phyloP scores from a whole-genome alignment of 2,113 vertebrate genomes.

The Peromyscus polionotus region DNA sequence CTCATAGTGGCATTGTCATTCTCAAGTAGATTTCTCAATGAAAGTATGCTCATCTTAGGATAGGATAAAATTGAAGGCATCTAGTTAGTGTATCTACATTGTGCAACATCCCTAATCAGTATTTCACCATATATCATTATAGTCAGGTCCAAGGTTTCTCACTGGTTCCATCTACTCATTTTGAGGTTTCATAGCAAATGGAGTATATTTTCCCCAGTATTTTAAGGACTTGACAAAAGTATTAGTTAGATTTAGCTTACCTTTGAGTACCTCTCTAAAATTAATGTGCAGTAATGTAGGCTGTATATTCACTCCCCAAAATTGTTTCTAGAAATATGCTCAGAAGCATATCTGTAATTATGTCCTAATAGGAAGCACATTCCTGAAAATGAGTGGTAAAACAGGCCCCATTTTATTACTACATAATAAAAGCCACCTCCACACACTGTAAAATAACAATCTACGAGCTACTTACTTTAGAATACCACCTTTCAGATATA shows the following conservation, averaged over 20 bases:
- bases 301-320: slow-evolving; percentile 55
- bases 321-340: slow-evolving; percentile 70
- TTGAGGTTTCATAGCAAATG: background rate
- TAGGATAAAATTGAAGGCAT: background rate
- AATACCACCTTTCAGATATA: slow-evolving; percentile 86
- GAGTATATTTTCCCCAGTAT: background rate
- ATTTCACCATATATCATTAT: background rate
- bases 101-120: background rate
- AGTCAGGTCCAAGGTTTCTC: background rate
- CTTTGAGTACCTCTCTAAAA: slow-evolving; percentile 59
- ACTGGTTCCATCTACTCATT: background rate
- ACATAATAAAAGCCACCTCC: slow-evolving; percentile 76
- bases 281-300: background rate
- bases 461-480: slow-evolving; percentile 80
- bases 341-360: slow-evolving; percentile 81
- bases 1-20: background rate
- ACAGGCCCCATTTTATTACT: slow-evolving; percentile 70
- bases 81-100: background rate
- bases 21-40: slow-evolving; percentile 31
- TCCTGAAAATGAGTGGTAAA: slow-evolving; percentile 75
- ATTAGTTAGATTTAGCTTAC: slow-evolving; percentile 13
- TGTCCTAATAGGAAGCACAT: slow-evolving; percentile 79
- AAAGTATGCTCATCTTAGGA: background rate
- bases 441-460: slow-evolving; percentile 77
- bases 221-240: background rate